Evolutionary conservation across 2,888 invertebrate genomes (phyloP).

Genomic region (Ectobius pallidus): DNA sequence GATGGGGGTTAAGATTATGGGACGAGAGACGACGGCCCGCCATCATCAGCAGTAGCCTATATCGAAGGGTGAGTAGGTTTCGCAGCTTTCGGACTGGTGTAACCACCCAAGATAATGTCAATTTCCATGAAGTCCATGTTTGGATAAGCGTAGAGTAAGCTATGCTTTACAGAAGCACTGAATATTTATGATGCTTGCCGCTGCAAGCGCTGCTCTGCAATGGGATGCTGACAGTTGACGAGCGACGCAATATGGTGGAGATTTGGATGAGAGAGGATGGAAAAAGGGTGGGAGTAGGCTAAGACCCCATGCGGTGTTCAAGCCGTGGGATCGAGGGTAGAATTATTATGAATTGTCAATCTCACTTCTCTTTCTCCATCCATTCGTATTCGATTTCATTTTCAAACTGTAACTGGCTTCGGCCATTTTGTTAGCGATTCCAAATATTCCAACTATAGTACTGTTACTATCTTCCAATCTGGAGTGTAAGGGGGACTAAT

Average conservation of each 20-base stretch:
- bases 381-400: constrained; percentile 16
- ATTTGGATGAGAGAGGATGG: constrained; percentile 28
- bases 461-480: too few relatives aligned
- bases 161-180: constrained; percentile 29
- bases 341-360: constrained; percentile 39
- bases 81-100: constrained; percentile 29
- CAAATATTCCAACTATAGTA: too few relatives aligned
- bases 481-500: too few relatives aligned
- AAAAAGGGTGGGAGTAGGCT: too few relatives aligned
- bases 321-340: constrained; percentile 22
- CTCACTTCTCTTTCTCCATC: neutral
- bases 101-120: constrained; percentile 38
- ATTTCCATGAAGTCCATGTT: constrained; percentile 33
- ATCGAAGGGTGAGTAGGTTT: neutral
- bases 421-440: constrained; percentile 28
- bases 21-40: neutral
- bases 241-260: constrained; percentile 40
- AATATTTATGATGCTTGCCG: constrained; percentile 39
- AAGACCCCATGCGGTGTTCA: constrained; percentile 33
- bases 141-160: constrained; percentile 31
- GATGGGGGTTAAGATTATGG: neutral
- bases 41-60: neutral
- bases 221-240: constrained; percentile 40
- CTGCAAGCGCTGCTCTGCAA: constrained; percentile 6
- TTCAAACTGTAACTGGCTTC: constrained; percentile 10